A percentile compares a stretch with the other conserved stretches of the same genome.
Evolutionary conservation across 1,140 invertebrate genomes (phyloP).

Genomic region (Leptopilina boulardi): DNA sequence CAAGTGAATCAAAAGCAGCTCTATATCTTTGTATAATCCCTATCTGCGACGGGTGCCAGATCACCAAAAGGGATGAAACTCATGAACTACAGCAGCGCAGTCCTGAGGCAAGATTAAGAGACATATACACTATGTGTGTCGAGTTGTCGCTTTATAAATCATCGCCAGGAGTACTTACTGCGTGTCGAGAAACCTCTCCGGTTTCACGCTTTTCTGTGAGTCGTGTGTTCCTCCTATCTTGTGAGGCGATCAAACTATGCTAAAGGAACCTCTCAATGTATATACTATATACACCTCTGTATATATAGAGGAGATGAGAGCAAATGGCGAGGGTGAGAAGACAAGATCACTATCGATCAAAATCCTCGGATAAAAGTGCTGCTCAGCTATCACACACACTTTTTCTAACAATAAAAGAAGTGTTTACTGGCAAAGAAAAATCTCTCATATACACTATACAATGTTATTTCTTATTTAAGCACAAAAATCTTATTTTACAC

Average conservation of each 20-base stretch:
- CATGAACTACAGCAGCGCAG: neutral
- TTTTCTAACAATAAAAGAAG: neutral
- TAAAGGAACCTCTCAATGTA: neutral
- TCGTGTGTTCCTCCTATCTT: neutral
- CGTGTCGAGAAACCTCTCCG: conserved; percentile 49
- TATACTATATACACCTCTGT: neutral
- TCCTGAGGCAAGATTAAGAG: conserved; percentile 29
- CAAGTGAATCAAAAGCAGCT: neutral
- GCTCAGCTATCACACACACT: neutral
- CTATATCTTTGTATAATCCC: conserved; percentile 47
- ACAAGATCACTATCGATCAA: conserved; percentile 23
- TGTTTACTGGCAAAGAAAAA: neutral
- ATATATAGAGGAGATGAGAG: neutral
- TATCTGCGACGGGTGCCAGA: conserved; percentile 46
- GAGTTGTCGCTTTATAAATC: conserved; percentile 33
- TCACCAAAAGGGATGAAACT: conserved; percentile 39
- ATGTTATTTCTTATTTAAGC: neutral
- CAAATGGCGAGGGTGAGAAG: neutral
- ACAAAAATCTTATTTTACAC: neutral
- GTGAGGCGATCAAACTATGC: conserved; percentile 20
- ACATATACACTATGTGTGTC: neutral
- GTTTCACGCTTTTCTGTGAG: conserved; percentile 49
- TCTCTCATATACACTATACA: neutral
- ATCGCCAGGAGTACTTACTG: conserved; percentile 48
- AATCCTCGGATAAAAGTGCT: conserved; percentile 3